Evolutionary conservation across 2,888 invertebrate genomes (phyloP).

Genomic region (Eilema caniola): DNA sequence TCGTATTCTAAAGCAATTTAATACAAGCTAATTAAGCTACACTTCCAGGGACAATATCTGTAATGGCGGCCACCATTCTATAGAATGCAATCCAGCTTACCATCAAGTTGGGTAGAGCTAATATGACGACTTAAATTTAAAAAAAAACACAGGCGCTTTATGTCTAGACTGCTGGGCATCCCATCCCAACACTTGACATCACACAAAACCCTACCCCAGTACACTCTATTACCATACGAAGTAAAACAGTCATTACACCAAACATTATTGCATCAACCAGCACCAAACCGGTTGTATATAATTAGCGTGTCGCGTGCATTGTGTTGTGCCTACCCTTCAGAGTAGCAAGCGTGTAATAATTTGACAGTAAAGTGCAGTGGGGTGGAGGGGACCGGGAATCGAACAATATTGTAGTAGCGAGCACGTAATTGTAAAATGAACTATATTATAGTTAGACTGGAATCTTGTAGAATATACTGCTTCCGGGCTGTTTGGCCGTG

Average conservation of each 20-base stretch:
- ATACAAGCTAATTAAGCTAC: no score
- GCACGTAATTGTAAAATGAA: neutral
- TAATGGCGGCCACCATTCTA: no score
- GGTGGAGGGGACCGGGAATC: slow-evolving; percentile 12
- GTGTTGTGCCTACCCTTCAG: slow-evolving; percentile 10
- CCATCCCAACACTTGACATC: neutral
- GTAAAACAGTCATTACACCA: neutral
- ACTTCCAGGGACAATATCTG: no score
- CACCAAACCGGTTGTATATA: slow-evolving; percentile 21
- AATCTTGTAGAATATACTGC: no score
- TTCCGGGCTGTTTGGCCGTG: no score
- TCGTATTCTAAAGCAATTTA: no score
- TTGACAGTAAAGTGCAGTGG: slow-evolving; percentile 25
- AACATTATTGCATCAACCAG: slow-evolving; percentile 7
- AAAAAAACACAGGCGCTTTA: no score
- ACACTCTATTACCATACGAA: neutral
- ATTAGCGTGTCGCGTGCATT: slow-evolving; percentile 27
- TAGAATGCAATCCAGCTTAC: no score
- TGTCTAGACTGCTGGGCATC: no score
- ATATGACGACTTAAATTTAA: no score
- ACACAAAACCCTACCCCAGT: neutral
- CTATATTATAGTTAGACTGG: neutral
- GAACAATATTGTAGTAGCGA: neutral
- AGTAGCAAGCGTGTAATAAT: slow-evolving; percentile 42
- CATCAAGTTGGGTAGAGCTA: no score